Percentiles rank a stretch among this genome's conserved stretches.
Evolutionary conservation across 2,113 vertebrate genomes (phyloP).

Genomic region (Chlamydotis undulata): DNA sequence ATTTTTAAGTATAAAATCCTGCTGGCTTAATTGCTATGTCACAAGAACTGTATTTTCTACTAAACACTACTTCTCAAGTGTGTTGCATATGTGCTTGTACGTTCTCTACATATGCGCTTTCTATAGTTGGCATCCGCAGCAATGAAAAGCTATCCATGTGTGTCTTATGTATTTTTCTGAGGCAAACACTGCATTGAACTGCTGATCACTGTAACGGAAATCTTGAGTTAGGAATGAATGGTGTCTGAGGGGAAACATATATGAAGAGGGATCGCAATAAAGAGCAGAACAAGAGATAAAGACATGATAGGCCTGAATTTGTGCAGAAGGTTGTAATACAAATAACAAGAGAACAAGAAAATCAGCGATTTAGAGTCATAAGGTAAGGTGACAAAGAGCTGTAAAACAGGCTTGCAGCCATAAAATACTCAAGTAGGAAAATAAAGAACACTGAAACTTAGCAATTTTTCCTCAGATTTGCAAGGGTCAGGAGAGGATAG

Average conservation of each 20-base stretch:
- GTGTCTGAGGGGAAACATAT: background rate
- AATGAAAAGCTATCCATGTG: background rate
- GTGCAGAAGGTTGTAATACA: background rate
- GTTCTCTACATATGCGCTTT: background rate
- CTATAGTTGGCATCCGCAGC: background rate
- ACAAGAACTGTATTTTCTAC: background rate
- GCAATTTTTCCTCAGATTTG: background rate
- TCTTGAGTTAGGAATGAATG: background rate
- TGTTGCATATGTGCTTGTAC: background rate
- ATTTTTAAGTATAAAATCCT: background rate
- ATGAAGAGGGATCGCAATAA: background rate
- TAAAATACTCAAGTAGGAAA: background rate
- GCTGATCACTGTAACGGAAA: background rate
- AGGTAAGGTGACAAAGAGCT: background rate
- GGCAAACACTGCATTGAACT: background rate
- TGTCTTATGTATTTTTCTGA: background rate
- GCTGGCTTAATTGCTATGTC: background rate
- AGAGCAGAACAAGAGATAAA: background rate
- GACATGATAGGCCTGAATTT: background rate
- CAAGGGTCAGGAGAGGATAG: background rate
- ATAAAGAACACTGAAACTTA: background rate
- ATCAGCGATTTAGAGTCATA: background rate
- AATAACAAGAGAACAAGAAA: background rate
- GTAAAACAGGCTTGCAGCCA: background rate
- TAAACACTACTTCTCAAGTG: background rate